phyloP scores from a whole-genome alignment of 1,140 invertebrate genomes.

The Sesamia nonagrioides region DNA sequence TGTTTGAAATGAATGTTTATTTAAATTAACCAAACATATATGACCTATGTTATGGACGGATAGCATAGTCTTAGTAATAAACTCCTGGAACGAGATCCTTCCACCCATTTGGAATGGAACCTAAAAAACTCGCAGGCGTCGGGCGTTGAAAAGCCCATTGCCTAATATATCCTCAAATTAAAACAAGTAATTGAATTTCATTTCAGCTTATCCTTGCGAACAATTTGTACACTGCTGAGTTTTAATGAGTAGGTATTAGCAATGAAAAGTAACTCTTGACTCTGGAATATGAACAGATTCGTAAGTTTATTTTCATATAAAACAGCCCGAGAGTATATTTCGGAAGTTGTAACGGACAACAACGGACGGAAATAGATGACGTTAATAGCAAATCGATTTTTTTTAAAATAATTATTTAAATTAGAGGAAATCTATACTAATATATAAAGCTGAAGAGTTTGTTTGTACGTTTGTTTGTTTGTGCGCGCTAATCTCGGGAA shows the following conservation, averaged over 20 bases:
- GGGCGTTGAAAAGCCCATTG: not conserved
- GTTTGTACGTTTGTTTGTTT: too few relatives aligned
- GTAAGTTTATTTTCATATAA: not conserved
- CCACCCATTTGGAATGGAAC: too few relatives aligned
- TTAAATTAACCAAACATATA: too few relatives aligned
- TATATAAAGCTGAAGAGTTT: too few relatives aligned
- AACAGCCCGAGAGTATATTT: not conserved
- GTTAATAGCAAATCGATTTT: too few relatives aligned
- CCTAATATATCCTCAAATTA: not conserved
- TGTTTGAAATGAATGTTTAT: too few relatives aligned
- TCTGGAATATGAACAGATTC: not conserved
- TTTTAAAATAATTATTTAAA: too few relatives aligned
- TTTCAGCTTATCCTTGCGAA: not conserved
- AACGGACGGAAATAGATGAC: too few relatives aligned
- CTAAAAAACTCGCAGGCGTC: not conserved
- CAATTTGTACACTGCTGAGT: not conserved
- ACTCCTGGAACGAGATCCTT: too few relatives aligned
- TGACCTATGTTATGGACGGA: not conserved
- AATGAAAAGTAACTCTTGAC: not conserved
- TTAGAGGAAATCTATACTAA: too few relatives aligned
- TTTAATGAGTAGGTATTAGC: constrained; percentile 18
- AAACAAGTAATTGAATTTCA: constrained; percentile 9
- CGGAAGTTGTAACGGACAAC: too few relatives aligned
- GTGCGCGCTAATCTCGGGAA: too few relatives aligned
- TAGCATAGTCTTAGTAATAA: not conserved